A percentile compares a stretch with the other conserved stretches of the same genome.
Evolutionary conservation across 1,140 invertebrate species (phyloP).

Genomic region (Macrocentrus cingulum): DNA sequence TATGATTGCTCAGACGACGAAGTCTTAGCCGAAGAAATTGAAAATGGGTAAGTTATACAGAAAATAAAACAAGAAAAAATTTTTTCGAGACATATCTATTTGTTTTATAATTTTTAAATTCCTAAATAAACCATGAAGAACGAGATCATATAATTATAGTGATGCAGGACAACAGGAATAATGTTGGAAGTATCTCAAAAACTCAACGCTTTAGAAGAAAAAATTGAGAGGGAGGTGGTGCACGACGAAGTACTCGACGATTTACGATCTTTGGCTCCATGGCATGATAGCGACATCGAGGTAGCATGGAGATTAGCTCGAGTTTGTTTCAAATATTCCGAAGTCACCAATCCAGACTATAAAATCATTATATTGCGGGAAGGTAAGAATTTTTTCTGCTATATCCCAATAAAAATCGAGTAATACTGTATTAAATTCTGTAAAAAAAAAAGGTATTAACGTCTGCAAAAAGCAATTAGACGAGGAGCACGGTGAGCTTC

Average conservation of each 20-base stretch:
- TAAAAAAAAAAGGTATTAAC: conserved; percentile 58
- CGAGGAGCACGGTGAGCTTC: conserved; percentile 63
- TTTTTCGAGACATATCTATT: conserved; percentile 10
- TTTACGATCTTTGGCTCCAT: conserved; percentile 46
- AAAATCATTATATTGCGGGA: conserved; percentile 62
- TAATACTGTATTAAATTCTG: conserved; percentile 13
- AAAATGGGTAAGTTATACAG: conserved; percentile 43
- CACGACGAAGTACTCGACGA: conserved; percentile 42
- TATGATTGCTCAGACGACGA: conserved; percentile 57
- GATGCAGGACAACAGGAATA: conserved; percentile 53
- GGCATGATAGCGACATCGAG: conserved; percentile 56
- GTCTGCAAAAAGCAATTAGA: conserved; percentile 65
- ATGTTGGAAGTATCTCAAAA: conserved; percentile 36
- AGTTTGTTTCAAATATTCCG: conserved; percentile 62
- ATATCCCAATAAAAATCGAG: conserved; percentile 4
- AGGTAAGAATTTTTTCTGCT: conserved; percentile 51
- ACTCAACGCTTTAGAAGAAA: conserved; percentile 39
- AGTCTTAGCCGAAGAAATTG: conserved; percentile 37
- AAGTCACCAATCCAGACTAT: conserved; percentile 54
- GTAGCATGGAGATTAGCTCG: conserved; percentile 72
- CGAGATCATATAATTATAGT: conserved; percentile 50
- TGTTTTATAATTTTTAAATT: conserved; percentile 12
- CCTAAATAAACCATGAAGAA: conserved; percentile 43
- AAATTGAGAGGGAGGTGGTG: conserved; percentile 38
- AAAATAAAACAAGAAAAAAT: conserved; percentile 10